Evolutionary conservation across 2,113 vertebrate genomes (phyloP), one percentile per base, ranked within the genome.

Genomic region (Spea multiplicata): DNA sequence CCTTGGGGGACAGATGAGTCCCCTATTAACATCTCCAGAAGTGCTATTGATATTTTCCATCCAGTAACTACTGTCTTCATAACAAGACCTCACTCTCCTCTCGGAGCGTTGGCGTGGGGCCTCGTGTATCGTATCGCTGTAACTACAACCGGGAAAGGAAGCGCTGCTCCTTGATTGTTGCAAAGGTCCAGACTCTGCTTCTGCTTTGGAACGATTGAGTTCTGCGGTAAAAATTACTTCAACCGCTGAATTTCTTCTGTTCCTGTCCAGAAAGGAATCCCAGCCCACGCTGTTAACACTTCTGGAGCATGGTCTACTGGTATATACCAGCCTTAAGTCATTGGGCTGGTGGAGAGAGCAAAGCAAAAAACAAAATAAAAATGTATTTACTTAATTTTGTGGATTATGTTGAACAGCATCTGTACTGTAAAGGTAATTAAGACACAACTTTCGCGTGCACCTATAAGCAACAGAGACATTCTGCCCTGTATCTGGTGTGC

Each of bases 121-220:
- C 44, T 88, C 86, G 70, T 77, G 73, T 74, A 81, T 87, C 82
- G 88, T 84, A 81, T 88, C 83, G 0, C 84, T 12, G 0, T 89
- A 91, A 77, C 73, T 72, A 90, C 75, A 81, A 85, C 50, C 47
- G 61, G 72, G 93, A 81, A 92, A 95, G 0, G 90, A 88, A 0
- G 92, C 94, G 0, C 91, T 87, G 52, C 93, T 94, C 12, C 92
- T 90, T 6, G 86, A 88, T 68, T 93, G 94, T 2, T 89, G 84
- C 1, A 91, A 88, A 45, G 90, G 74, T 3, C 64, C 17, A 0
- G 87, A 53, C 55, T 89, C 74, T 13, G 13, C 78, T 77, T 92
- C 83, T 0, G 90, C 90, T 74, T 81, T 92, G 69, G 92, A 90
- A 45, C 69, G 79, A 49, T 92, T 90, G 73, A 90, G 61, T 59